A percentile compares a stretch with the other conserved stretches of the same genome.
phyloP scores from a whole-genome alignment of 2,113 vertebrate species.

The Eleginops maclovinus region DNA sequence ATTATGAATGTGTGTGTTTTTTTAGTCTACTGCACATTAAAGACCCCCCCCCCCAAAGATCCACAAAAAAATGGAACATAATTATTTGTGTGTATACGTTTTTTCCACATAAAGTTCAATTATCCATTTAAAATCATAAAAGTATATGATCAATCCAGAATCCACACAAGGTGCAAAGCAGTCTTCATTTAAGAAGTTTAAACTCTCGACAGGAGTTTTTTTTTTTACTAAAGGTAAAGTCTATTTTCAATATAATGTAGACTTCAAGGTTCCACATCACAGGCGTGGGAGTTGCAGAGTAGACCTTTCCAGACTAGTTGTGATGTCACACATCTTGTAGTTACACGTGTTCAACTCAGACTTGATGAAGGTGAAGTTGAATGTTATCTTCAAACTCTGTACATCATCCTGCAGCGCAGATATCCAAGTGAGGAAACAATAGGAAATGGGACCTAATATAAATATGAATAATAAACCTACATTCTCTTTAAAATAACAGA shows the following conservation, averaged over 20 bases:
- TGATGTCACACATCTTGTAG: constrained; percentile 3
- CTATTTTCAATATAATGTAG: neutral
- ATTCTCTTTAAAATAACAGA: neutral
- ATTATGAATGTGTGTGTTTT: neutral
- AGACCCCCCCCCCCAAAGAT: neutral
- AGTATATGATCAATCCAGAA: neutral
- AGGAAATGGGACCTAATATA: neutral
- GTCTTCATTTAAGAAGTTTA: neutral
- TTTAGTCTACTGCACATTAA: neutral
- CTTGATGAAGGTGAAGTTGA: constrained; percentile 2
- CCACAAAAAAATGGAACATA: neutral
- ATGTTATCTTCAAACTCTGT: neutral
- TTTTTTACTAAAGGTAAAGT: neutral
- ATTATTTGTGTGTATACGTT: neutral
- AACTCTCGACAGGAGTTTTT: neutral
- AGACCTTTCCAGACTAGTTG: neutral
- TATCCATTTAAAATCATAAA: neutral
- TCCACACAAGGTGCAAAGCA: neutral
- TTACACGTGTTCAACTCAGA: neutral
- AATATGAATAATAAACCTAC: neutral
- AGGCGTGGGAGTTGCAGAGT: neutral
- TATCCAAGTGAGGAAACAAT: neutral
- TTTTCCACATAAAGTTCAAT: neutral
- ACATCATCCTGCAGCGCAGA: neutral
- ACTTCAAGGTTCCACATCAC: constrained; percentile 3